phyloP scores from a whole-genome alignment of 2,797 vertebrate species.

The Leontocebus nigricollis region DNA sequence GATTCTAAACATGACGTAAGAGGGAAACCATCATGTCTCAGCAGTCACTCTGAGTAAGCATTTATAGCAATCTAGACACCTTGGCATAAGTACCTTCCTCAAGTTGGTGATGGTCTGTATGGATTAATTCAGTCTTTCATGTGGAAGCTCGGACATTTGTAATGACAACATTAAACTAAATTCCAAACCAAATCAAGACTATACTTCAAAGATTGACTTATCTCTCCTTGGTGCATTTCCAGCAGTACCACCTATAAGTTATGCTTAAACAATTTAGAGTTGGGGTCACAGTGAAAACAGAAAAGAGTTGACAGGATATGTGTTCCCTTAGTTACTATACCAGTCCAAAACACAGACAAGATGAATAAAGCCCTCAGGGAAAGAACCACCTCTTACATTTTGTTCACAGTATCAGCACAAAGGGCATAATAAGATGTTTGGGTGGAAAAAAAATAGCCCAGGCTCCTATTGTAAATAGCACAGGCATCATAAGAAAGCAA shows the following conservation, averaged over 20 bases:
- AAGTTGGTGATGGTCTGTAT: background rate
- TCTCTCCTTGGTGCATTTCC: background rate
- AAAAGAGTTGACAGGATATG: background rate
- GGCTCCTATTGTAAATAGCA: background rate
- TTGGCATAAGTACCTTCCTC: background rate
- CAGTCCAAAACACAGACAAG: background rate
- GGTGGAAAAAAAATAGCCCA: background rate
- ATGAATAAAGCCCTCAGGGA: background rate
- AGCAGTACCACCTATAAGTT: background rate
- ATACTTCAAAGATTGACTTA: background rate
- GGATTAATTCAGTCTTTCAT: constrained; percentile 40
- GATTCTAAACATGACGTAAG: background rate
- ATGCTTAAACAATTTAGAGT: background rate
- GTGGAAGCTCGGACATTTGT: constrained; percentile 1
- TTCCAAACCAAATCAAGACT: background rate
- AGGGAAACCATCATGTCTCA: background rate
- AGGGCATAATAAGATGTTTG: background rate
- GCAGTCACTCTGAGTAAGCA: background rate
- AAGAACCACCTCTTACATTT: background rate
- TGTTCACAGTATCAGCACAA: background rate
- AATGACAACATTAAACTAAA: background rate
- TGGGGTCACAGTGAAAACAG: background rate
- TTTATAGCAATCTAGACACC: background rate
- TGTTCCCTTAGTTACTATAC: background rate
- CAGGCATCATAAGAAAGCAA: background rate